Evolutionary conservation across 1,140 invertebrate species (phyloP).

Genomic region (Drosophila ficusphila): DNA sequence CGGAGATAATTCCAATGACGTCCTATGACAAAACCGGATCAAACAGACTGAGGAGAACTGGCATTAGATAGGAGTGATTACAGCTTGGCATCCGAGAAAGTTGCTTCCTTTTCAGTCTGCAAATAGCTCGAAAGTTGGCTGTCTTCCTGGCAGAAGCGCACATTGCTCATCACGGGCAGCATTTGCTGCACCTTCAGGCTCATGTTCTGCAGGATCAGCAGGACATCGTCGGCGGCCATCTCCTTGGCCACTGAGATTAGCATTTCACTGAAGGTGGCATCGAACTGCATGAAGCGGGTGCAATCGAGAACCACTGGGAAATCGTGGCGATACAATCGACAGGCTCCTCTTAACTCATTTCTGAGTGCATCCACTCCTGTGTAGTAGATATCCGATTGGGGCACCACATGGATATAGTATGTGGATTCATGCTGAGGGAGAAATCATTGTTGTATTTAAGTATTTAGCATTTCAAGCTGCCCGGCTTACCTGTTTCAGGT

Average conservation of each 20-base stretch:
- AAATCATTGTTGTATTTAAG: neutral
- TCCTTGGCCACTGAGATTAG: constrained; percentile 75
- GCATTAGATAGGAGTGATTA: constrained; percentile 6
- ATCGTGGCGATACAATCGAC: constrained; percentile 69
- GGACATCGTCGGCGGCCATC: constrained; percentile 52
- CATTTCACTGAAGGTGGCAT: constrained; percentile 88
- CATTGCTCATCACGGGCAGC: constrained; percentile 58
- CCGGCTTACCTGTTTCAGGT: constrained; percentile 86
- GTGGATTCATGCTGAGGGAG: constrained; percentile 47
- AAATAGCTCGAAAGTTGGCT: constrained; percentile 35
- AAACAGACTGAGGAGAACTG: constrained; percentile 1
- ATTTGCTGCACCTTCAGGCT: constrained; percentile 63
- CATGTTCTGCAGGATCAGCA: constrained; percentile 67
- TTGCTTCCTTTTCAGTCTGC: constrained; percentile 18
- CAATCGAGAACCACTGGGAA: constrained; percentile 87
- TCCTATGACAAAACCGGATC: neutral
- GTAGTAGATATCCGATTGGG: constrained; percentile 88
- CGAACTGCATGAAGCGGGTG: constrained; percentile 86
- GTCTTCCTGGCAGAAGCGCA: constrained; percentile 59
- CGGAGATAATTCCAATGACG: constrained; percentile 21
- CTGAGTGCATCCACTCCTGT: constrained; percentile 87
- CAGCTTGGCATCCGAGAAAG: constrained; percentile 27
- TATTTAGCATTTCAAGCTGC: neutral
- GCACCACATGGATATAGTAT: constrained; percentile 86
- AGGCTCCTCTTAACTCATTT: constrained; percentile 85